Base-by-base conservation (phyloP, 2,797 vertebrate species). In the Enoplosus armatus region DNA sequence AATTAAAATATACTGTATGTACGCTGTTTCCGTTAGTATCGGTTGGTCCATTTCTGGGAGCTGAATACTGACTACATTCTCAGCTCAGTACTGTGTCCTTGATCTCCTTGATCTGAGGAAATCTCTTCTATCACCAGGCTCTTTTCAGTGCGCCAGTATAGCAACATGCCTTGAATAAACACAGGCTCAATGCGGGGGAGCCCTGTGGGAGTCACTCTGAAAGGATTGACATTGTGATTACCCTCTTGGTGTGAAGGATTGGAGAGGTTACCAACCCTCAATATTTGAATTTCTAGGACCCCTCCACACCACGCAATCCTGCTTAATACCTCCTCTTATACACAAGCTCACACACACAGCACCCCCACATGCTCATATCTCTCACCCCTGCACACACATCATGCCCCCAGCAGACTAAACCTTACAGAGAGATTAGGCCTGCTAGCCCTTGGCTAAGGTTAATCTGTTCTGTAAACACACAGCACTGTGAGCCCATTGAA, bases 401-500 rank as follows among this genome's bases (percentile, higher is more conserved):
- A 72, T 69, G 55, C 64, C 72, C 20, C 83, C 60, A 54, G 84
- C 68, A 85, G 69, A 71, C 86, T 87, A 88, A 92, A 89, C 83
- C 90, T 89, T 83, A 87, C 72, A 84, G 78, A 76, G 85, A 93
- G 94, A 93, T 94, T 93, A 93, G 79, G 75, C 77, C 79, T 50
- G 84, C 90, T 90, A 92, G 92, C 81, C 86, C 72, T 75, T 68
- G 62, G 92, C 87, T 91, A 92, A 86, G 61, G 62, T 84, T 95
- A 95, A 96, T 95, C 94, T 94, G 83, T 86, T 95, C 87, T 83
- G 92, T 94, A 95, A 96, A 96, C 94, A 95, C 66, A 33, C 60
- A 63, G 72, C 77, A 77, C 88, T 87, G 75, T 87, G 87, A 90
- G 89, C 66, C 88, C 79, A 89, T 82, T 91, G 87, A 92, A 93